Conservation (phyloP, 2,797 vertebrate genomes). For the Coregonus sp. region DNA sequence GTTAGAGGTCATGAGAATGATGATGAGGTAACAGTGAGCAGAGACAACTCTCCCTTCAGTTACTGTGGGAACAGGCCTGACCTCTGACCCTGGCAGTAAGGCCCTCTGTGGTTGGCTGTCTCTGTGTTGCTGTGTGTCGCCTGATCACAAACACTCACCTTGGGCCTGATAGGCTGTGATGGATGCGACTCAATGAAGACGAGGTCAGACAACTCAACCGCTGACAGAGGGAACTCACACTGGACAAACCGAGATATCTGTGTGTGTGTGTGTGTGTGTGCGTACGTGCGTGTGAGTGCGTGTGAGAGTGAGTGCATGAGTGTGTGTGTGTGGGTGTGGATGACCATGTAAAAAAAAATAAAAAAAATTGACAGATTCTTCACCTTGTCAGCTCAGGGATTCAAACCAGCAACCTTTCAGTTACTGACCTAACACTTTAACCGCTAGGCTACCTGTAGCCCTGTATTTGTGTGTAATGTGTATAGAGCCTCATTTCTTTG, state of each 20-base stretch:
- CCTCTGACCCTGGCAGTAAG: slow-evolving; percentile 56
- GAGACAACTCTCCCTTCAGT: slow-evolving; percentile 53
- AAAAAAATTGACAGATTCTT: too few species aligned
- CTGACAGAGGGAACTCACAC: slow-evolving; percentile 22
- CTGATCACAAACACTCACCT: slow-evolving; percentile 70
- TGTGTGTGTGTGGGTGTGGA: slow-evolving; percentile 5
- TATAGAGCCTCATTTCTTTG: not conserved
- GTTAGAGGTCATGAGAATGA: slow-evolving; percentile 35
- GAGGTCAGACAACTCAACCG: slow-evolving; percentile 50
- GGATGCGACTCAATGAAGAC: slow-evolving; percentile 47
- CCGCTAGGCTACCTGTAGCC: too few species aligned
- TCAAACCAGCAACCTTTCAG: too few species aligned
- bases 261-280: slow-evolving; percentile 32
- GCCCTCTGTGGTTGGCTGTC: slow-evolving; percentile 46
- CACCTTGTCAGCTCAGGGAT: too few species aligned
- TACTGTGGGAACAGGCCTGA: slow-evolving; percentile 69
- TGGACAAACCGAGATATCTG: slow-evolving; percentile 1
- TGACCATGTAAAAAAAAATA: too few species aligned
- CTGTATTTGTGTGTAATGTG: too few species aligned
- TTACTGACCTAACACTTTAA: too few species aligned
- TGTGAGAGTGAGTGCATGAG: not conserved
- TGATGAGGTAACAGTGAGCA: slow-evolving; percentile 69
- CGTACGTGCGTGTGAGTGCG: not conserved
- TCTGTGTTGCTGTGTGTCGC: slow-evolving; percentile 37
- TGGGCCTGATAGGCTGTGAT: slow-evolving; percentile 59